A percentile compares a stretch with the other conserved stretches of the same genome.
These are phyloP conservation scores for Hydrotaea cyrtoneurina DNA, from an alignment of 2,888 invertebrate species.

Conservation along the genomic window DNA sequence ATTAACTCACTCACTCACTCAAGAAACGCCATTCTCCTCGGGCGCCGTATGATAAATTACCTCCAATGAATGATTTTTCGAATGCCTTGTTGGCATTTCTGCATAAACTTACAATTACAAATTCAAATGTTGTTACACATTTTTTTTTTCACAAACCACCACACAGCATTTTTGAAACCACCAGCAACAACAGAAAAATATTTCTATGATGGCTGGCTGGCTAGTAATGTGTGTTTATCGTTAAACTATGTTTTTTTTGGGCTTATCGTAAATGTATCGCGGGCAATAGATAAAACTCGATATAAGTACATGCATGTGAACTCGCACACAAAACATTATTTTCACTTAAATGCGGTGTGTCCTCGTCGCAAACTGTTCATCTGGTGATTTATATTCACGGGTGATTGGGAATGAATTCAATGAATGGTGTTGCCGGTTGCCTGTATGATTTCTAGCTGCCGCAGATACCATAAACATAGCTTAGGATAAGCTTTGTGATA, in stretches of 20 bases:
- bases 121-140: constrained; percentile 15
- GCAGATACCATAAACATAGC: constrained; percentile 62
- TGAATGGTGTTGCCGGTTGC: constrained; percentile 11
- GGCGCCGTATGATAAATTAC: constrained; percentile 15
- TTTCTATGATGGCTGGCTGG: constrained; percentile 3
- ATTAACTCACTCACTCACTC: neutral
- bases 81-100: neutral
- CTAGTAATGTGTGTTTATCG: constrained; percentile 18
- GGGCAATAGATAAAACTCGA: constrained; percentile 23
- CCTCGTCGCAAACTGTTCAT: constrained; percentile 12
- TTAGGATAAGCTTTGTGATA: constrained; percentile 67
- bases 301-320: constrained; percentile 27
- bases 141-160: neutral
- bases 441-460: neutral
- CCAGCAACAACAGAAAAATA: constrained; percentile 7
- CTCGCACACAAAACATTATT: constrained; percentile 22
- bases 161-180: neutral
- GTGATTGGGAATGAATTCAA: constrained; percentile 44
- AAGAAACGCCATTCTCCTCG: neutral
- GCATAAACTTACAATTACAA: constrained; percentile 6
- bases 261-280: constrained; percentile 37
- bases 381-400: constrained; percentile 58
- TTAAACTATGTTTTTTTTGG: constrained; percentile 19
- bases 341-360: constrained; percentile 32
- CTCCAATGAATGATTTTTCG: neutral